Conservation (phyloP, 2,888 invertebrate genomes). For the Nomada goodeniana region DNA sequence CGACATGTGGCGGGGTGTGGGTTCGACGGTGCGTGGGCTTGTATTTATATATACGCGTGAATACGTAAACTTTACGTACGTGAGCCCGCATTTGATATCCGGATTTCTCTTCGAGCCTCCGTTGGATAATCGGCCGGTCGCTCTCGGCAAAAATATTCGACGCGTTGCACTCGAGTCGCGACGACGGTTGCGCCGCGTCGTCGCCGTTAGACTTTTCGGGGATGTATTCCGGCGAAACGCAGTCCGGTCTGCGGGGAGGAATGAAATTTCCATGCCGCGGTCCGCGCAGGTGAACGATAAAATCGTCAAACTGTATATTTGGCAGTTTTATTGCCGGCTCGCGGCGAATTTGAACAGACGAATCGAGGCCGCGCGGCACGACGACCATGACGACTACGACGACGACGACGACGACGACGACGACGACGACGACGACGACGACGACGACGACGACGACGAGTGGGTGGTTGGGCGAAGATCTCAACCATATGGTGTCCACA, state of each 20-base stretch:
- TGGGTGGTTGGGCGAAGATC: slow-evolving; percentile 78
- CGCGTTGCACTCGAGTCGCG: slow-evolving; percentile 12
- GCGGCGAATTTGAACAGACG: too few species aligned
- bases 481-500: slow-evolving; percentile 83
- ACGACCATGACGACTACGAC: slow-evolving; percentile 38
- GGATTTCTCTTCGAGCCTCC: slow-evolving; percentile 36
- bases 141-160: slow-evolving; percentile 36
- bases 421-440: too few species aligned
- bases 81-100: slow-evolving; percentile 55
- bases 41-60: slow-evolving; percentile 43
- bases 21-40: slow-evolving; percentile 34
- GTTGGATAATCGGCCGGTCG: slow-evolving; percentile 46
- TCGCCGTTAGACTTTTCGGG: too few species aligned
- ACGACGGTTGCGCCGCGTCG: too few species aligned
- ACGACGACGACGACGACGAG: slow-evolving; percentile 51
- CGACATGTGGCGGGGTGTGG: slow-evolving; percentile 51
- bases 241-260: slow-evolving; percentile 29
- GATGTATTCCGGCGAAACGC: not conserved
- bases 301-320: too few species aligned
- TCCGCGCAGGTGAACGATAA: slow-evolving; percentile 3
- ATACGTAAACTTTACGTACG: slow-evolving; percentile 44
- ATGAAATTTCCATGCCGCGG: slow-evolving; percentile 46
- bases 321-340: too few species aligned
- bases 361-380: too few species aligned
- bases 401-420: slow-evolving; percentile 35